Evolutionary conservation across 2,888 invertebrate species (phyloP), one percentile per base, ranked within the genome.

Genomic region (Tanypteryx hageni): DNA sequence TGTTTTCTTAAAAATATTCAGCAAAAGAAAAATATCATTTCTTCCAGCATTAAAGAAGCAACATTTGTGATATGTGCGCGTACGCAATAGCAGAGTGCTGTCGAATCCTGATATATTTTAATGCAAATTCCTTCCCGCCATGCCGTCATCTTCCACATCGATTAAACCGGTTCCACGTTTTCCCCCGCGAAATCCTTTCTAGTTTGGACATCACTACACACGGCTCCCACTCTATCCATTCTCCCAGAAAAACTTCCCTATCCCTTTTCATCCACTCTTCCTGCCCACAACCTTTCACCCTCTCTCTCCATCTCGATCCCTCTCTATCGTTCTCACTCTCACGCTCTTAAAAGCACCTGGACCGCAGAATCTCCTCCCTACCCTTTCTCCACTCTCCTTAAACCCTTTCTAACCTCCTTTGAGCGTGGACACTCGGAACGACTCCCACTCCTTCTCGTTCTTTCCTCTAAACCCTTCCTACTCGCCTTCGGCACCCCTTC

Each of bases 301-400:
- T 27, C 22, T 18, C 76, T 27, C 76, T 76, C 18, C 76, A 27
- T 18, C 76, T 27, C 76, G 27, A 76, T 76, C 76, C 76, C 76
- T 22, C 76, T 76, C 27, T 76, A 76, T 76, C 76, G 22, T 27
- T 76, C 76, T 68, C 68, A 68, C 68, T 68, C 68, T 76, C 76
- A 76, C 76, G 76, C 27, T 76, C 76, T 76, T 76, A 76, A 76
- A 76, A 76, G 76, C 76, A 76, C 76, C 76, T 76, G 76, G 76
- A 76, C 76, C 76, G 13, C 76, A 76, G 76, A 22, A 27, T 76
- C 76, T 27, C 27, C 27, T 13, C 68, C 16, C 68, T n/a, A n/a
- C 22, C n/a, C 68, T 68, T 68, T 22, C 22, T 68, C 18, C 18
- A 68, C 68, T 68, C 68, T 68, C 44, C 44, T 44, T 44, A 44